phyloP scores from a whole-genome alignment of 2,888 invertebrate genomes.

The Drosophila rellima region DNA sequence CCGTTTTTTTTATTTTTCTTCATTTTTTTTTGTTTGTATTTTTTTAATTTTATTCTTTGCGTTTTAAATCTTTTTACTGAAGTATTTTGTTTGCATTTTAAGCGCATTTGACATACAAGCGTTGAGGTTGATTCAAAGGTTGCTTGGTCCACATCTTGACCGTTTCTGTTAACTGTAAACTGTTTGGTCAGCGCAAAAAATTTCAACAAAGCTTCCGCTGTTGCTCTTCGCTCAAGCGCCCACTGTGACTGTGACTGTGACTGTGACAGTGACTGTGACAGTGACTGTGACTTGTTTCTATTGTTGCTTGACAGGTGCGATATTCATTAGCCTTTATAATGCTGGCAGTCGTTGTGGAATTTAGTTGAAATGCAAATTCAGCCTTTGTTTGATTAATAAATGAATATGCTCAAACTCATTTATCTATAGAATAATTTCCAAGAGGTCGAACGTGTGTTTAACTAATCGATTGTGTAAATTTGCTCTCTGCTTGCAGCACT shows the following conservation, averaged over 20 bases:
- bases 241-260: constrained; percentile 4
- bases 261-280: constrained; percentile 6
- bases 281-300: not conserved
- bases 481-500: constrained; percentile 26
- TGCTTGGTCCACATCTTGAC: constrained; percentile 12
- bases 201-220: not conserved
- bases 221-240: not conserved
- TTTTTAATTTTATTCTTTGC: constrained; percentile 62
- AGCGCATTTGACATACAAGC: constrained; percentile 71
- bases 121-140: constrained; percentile 25
- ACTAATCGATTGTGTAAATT: constrained; percentile 9
- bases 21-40: no score
- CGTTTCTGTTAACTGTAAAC: constrained; percentile 44
- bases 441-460: constrained; percentile 6
- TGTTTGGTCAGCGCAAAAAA: constrained; percentile 14
- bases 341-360: constrained; percentile 22
- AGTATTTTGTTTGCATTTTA: constrained; percentile 66
- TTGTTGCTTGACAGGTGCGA: constrained; percentile 37
- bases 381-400: not conserved
- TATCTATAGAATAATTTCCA: not conserved
- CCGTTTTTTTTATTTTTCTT: constrained; percentile 14
- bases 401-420: constrained; percentile 2
- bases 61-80: constrained; percentile 48
- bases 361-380: constrained; percentile 18
- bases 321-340: constrained; percentile 32